Conservation (phyloP, 2,113 vertebrate species). For the Mola mola region DNA sequence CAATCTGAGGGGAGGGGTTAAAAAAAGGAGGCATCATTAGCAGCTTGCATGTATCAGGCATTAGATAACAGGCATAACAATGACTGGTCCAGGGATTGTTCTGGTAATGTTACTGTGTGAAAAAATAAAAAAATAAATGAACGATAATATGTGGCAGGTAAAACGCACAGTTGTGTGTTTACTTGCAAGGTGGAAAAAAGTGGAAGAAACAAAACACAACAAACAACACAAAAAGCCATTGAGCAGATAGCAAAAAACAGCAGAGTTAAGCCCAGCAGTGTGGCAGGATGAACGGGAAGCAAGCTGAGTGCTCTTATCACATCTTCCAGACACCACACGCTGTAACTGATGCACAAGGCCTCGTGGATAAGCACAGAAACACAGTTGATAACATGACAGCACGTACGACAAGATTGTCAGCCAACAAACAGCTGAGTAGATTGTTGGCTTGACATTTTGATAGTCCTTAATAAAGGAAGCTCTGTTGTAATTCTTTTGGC, state of each 20-base stretch:
- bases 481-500: slow-evolving; percentile 1
- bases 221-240: slow-evolving; percentile 18
- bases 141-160: not conserved
- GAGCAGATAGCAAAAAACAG: slow-evolving; percentile 32
- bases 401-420: not conserved
- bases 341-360: not conserved
- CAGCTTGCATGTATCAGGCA: slow-evolving; percentile 17
- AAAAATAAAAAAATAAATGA: not conserved
- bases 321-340: slow-evolving; percentile 2
- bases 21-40: slow-evolving; percentile 5
- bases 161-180: slow-evolving; percentile 4
- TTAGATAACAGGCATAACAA: not conserved
- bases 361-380: not conserved
- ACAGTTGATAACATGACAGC: slow-evolving; percentile 1
- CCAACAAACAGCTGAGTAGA: slow-evolving; percentile 1
- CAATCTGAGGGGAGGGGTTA: not conserved
- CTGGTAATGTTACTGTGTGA: not conserved
- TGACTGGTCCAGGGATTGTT: not conserved
- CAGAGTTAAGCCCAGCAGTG: slow-evolving; percentile 47
- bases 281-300: slow-evolving; percentile 58
- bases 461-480: slow-evolving; percentile 4
- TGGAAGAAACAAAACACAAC: slow-evolving; percentile 25
- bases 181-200: slow-evolving; percentile 11
- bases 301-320: slow-evolving; percentile 55
- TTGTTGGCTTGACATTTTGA: not conserved